These are phyloP conservation scores for Heterohyrax brucei DNA, from an alignment of 2,797 vertebrate genomes.

Conservation along the genomic window DNA sequence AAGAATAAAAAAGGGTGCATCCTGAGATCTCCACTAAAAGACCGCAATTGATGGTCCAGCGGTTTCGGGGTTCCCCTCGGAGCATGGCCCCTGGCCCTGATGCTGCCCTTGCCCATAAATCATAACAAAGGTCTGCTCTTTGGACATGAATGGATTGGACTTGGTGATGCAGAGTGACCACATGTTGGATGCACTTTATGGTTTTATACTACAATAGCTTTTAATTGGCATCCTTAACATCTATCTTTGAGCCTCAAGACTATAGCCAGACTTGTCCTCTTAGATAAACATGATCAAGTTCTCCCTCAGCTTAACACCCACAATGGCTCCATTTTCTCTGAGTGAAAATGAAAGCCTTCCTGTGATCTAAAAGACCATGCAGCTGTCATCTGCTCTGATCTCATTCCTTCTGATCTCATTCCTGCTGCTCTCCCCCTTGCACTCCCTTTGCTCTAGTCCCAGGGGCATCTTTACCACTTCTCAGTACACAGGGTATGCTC, in stretches of 20 bases:
- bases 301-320: neutral
- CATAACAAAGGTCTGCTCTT: too few species aligned
- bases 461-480: neutral
- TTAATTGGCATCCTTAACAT: neutral
- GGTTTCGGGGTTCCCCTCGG: too few species aligned
- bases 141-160: too few species aligned
- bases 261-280: neutral
- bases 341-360: neutral
- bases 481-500: neutral
- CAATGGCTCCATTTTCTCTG: neutral
- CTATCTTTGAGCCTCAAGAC: neutral
- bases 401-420: slow-evolving; percentile 36
- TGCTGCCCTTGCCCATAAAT: too few species aligned
- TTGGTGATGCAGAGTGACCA: too few species aligned
- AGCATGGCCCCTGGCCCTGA: too few species aligned
- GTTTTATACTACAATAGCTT: neutral
- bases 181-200: too few species aligned
- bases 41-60: too few species aligned
- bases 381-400: neutral
- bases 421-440: neutral
- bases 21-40: too few species aligned
- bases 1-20: too few species aligned
- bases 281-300: neutral
- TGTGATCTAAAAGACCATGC: neutral
- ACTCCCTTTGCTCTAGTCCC: neutral